A percentile compares a stretch with the other conserved stretches of the same genome.
phyloP scores from a whole-genome alignment of 2,113 vertebrate species.

The Pavo muticus region DNA sequence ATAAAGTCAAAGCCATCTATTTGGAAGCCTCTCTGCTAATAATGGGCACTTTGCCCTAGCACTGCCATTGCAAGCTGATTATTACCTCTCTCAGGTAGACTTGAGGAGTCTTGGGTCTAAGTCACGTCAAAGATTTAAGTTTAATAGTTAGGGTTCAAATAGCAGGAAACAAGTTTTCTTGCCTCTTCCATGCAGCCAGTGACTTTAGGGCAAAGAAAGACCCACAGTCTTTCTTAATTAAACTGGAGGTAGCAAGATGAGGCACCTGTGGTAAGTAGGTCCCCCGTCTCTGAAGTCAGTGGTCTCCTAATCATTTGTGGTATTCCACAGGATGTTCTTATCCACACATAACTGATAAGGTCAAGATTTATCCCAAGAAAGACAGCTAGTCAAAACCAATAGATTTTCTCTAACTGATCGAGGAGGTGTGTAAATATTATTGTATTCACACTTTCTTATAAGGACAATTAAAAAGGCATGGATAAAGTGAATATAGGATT shows the following conservation, averaged over 20 bases:
- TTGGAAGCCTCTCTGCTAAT: neutral
- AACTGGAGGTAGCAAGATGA: neutral
- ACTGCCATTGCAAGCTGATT: neutral
- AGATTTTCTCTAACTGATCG: constrained; percentile 29
- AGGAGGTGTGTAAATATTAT: constrained; percentile 32
- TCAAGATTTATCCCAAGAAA: neutral
- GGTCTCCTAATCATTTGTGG: fast-evolving
- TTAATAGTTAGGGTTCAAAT: neutral
- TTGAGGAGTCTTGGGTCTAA: neutral
- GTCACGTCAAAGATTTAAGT: neutral
- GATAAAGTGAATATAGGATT: constrained; percentile 13
- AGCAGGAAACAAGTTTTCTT: neutral
- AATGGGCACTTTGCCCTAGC: neutral
- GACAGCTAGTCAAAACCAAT: constrained; percentile 13
- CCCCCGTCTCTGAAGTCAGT: fast-evolving
- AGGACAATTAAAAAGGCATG: neutral
- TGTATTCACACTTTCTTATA: neutral
- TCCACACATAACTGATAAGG: neutral
- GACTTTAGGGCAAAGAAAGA: neutral
- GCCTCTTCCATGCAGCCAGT: neutral
- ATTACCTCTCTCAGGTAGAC: neutral
- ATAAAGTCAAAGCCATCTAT: neutral
- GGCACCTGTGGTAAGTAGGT: neutral
- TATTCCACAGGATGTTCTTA: neutral
- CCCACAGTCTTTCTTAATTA: neutral